phyloP scores from a whole-genome alignment of 2,888 invertebrate species.

The Cephus sareptanus region DNA sequence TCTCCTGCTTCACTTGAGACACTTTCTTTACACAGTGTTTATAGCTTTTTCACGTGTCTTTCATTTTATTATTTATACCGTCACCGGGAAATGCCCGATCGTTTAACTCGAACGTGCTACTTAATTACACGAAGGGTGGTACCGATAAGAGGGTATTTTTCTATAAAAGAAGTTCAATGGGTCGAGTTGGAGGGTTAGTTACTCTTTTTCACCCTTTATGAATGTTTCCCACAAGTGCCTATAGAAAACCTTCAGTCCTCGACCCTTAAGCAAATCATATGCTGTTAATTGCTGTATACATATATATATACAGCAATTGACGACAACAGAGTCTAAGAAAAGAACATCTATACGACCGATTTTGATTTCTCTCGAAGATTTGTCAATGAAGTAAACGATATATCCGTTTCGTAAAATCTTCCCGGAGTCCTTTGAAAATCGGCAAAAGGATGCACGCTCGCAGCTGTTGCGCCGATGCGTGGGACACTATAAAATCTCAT shows the following conservation, averaged over 20 bases:
- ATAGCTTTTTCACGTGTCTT: background rate
- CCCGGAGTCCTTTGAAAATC: background rate
- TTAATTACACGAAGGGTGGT: background rate
- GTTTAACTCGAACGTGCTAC: background rate
- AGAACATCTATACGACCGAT: background rate
- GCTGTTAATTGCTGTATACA: background rate
- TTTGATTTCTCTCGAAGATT: no score
- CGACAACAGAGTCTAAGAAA: background rate
- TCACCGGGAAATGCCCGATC: background rate
- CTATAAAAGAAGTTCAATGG: background rate
- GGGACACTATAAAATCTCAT: constrained; percentile 42
- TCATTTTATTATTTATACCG: background rate
- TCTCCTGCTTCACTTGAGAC: background rate
- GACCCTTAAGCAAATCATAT: background rate
- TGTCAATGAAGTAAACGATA: no score
- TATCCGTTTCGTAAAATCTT: background rate
- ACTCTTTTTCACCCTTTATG: background rate
- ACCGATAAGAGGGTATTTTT: background rate
- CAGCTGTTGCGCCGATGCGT: constrained; percentile 27
- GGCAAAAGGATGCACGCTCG: background rate
- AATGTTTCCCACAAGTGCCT: background rate
- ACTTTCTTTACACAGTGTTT: background rate
- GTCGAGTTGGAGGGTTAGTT: background rate
- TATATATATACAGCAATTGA: background rate
- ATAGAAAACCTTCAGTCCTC: background rate